phyloP scores from a whole-genome alignment of 2,113 vertebrate genomes.

The Malaclemys terrapin region DNA sequence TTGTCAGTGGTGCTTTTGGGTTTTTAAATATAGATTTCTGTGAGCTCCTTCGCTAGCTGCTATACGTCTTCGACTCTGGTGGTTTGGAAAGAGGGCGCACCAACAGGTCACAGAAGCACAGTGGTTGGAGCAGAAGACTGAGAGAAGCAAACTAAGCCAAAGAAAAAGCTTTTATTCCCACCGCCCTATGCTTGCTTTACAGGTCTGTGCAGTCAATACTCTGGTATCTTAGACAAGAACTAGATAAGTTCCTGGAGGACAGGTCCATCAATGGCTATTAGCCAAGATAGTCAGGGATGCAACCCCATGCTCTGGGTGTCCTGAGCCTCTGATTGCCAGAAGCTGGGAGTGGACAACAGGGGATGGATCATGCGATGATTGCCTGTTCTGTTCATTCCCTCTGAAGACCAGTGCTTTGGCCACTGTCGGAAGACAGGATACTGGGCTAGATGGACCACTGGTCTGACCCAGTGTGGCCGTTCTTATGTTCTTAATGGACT shows the following conservation, averaged over 20 bases:
- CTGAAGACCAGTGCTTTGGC: neutral
- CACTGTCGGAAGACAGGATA: too few species aligned
- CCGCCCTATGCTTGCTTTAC: neutral
- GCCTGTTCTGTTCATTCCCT: neutral
- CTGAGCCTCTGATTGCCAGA: neutral
- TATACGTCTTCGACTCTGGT: neutral
- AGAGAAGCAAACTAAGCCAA: neutral
- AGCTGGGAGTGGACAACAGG: too few species aligned
- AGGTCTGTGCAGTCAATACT: constrained; percentile 18
- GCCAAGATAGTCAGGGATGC: neutral
- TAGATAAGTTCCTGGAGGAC: neutral
- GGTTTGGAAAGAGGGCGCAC: neutral
- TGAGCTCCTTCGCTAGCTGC: constrained; percentile 35
- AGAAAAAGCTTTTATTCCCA: neutral
- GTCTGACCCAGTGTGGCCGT: neutral
- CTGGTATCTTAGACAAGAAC: neutral
- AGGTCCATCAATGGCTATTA: neutral
- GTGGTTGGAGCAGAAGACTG: neutral
- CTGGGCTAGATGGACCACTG: neutral
- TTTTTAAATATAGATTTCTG: neutral
- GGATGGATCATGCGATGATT: neutral
- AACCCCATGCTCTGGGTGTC: neutral
- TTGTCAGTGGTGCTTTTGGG: too few species aligned
- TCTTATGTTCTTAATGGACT: neutral
- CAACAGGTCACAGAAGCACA: neutral